Evolutionary conservation across 1,140 invertebrate species (phyloP).

Genomic region (Cepaea nemoralis): DNA sequence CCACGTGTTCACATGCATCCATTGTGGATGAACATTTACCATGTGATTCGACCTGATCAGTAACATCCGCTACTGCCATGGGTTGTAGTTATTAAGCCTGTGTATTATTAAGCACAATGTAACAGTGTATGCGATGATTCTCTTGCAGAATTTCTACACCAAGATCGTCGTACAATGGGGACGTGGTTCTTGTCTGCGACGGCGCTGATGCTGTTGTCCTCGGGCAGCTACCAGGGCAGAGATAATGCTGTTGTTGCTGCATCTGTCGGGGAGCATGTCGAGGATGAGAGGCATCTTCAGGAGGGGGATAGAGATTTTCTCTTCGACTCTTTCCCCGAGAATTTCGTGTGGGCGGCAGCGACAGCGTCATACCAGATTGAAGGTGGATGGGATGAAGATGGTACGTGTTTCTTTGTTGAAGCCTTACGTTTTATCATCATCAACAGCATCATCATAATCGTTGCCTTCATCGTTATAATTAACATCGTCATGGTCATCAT

Average conservation of each 20-base stretch:
- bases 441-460: too few relatives aligned
- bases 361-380: slow-evolving; percentile 70
- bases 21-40: too few relatives aligned
- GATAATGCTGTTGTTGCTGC: background rate
- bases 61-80: too few relatives aligned
- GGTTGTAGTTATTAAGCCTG: too few relatives aligned
- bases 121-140: too few relatives aligned
- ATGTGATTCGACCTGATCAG: too few relatives aligned
- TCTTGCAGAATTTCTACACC: background rate
- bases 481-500: too few relatives aligned
- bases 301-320: slow-evolving; percentile 36
- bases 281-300: background rate
- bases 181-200: background rate
- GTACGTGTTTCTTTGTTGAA: slow-evolving; percentile 56
- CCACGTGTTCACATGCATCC: too few relatives aligned
- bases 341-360: slow-evolving; percentile 71
- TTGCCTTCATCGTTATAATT: too few relatives aligned
- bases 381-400: slow-evolving; percentile 59
- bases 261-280: too few relatives aligned
- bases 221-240: background rate
- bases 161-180: background rate
- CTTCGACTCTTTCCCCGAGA: slow-evolving; percentile 60
- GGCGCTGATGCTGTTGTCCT: background rate
- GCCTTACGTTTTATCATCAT: too few relatives aligned
- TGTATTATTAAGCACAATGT: too few relatives aligned